These are phyloP conservation scores for Mamestra brassicae DNA, from an alignment of 2,888 invertebrate genomes.

Conservation along the genomic window DNA sequence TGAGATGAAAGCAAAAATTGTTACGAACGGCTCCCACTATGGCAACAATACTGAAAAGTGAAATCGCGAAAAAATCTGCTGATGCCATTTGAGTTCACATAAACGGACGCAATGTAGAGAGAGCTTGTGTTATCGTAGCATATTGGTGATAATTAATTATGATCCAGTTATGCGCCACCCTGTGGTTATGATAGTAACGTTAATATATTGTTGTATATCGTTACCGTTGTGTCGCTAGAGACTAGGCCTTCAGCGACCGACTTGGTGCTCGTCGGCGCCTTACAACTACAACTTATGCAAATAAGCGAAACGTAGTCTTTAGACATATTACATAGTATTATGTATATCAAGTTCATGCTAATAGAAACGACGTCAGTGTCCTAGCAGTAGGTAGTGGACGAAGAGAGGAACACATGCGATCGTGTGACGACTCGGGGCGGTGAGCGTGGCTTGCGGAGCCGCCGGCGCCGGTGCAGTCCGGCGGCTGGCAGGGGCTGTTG, in stretches of 20 bases:
- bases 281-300: slow-evolving; percentile 13
- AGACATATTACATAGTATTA: slow-evolving; percentile 22
- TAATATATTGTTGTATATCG: slow-evolving; percentile 50
- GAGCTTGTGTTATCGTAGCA: background rate
- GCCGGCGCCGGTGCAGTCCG: too few relatives aligned
- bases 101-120: background rate
- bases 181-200: background rate
- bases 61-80: background rate
- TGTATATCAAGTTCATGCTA: slow-evolving; percentile 26
- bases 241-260: slow-evolving; percentile 57
- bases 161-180: background rate
- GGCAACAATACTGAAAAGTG: too few relatives aligned
- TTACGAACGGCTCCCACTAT: background rate
- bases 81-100: background rate
- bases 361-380: slow-evolving; percentile 42
- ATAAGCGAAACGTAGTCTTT: slow-evolving; percentile 24
- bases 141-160: too few relatives aligned
- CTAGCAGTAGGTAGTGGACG: slow-evolving; percentile 27
- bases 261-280: slow-evolving; percentile 8
- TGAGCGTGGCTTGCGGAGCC: background rate
- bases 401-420: slow-evolving; percentile 29
- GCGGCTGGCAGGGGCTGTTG: background rate
- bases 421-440: background rate
- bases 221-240: slow-evolving; percentile 16
- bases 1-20: too few relatives aligned